Conservation (phyloP, 2,888 invertebrate species). For the Allygus modestus region DNA sequence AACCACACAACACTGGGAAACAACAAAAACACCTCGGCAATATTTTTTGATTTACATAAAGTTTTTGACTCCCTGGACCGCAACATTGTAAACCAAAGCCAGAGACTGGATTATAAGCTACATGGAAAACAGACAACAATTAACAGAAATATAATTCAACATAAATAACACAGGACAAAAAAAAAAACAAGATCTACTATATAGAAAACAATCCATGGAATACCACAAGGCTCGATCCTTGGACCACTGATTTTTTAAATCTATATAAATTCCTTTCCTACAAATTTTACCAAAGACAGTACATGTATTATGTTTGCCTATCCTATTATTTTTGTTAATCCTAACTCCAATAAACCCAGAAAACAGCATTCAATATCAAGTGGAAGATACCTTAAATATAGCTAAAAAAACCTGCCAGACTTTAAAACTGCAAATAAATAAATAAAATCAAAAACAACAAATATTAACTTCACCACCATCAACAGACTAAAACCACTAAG, state of each 20-base stretch:
- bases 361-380: background rate
- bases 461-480: background rate
- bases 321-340: background rate
- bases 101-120: background rate
- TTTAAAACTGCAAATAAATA: background rate
- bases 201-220: background rate
- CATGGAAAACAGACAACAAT: background rate
- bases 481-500: background rate
- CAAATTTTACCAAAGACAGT: background rate
- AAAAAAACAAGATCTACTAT: background rate
- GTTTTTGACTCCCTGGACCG: background rate
- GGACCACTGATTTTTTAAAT: background rate
- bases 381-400: background rate
- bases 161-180: background rate
- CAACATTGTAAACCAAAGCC: background rate
- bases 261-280: background rate
- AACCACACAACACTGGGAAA: background rate
- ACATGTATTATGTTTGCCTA: background rate
- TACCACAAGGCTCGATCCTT: background rate
- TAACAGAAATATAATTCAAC: background rate
- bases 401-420: background rate
- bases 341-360: background rate
- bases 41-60: constrained; percentile 1
- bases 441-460: background rate
- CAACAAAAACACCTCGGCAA: background rate